Evolutionary conservation across 2,797 vertebrate genomes (phyloP).

Genomic region (Threskiornis aethiopicus): DNA sequence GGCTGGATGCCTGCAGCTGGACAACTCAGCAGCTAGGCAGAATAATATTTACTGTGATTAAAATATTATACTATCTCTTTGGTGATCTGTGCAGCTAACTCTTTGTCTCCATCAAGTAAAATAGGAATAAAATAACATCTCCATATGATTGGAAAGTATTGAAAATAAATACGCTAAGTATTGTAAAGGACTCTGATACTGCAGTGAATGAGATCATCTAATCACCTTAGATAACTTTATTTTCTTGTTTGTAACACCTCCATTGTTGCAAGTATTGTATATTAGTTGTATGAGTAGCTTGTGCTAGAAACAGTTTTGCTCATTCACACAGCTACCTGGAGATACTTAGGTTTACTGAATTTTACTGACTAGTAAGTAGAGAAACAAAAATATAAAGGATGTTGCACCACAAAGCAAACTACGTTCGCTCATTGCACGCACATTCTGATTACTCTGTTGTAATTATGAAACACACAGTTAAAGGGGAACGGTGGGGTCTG

Average conservation of each 20-base stretch:
- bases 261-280: neutral
- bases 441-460: neutral
- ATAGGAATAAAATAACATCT: neutral
- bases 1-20: neutral
- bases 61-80: neutral
- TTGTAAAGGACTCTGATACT: neutral
- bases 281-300: neutral
- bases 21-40: neutral
- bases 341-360: neutral
- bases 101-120: neutral
- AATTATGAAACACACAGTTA: neutral
- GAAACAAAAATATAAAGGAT: neutral
- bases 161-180: neutral
- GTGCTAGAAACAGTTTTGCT: neutral
- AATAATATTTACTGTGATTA: neutral
- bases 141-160: neutral
- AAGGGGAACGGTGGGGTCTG: neutral
- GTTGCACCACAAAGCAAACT: neutral
- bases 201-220: neutral
- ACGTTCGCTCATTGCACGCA: fast-evolving
- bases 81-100: neutral
- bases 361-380: neutral
- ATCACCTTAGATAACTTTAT: neutral
- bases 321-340: neutral
- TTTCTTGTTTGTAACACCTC: neutral